These are phyloP conservation scores for Papilio polyxenes DNA, from an alignment of 1,140 invertebrate species.

Conservation along the genomic window DNA sequence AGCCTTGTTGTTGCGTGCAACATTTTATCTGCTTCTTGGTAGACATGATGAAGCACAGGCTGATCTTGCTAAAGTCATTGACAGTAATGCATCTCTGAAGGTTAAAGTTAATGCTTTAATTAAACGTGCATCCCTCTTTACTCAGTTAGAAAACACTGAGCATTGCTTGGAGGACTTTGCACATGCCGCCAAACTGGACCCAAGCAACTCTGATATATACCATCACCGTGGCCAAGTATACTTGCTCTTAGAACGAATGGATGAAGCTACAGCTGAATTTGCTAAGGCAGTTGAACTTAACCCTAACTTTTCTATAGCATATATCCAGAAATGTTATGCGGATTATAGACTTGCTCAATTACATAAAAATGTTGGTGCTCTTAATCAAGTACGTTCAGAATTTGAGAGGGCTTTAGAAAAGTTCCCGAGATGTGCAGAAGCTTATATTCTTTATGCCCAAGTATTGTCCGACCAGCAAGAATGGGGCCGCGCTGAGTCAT, in stretches of 20 bases:
- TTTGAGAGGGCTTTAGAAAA: conserved; percentile 89
- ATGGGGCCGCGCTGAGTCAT: conserved; percentile 89
- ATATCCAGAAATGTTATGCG: conserved; percentile 93
- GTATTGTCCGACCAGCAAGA: conserved; percentile 91
- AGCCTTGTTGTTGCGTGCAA: conserved; percentile 89
- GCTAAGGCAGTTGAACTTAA: conserved; percentile 90
- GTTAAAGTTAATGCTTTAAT: conserved; percentile 93
- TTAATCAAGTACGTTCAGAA: conserved; percentile 82
- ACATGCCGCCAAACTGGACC: conserved; percentile 86
- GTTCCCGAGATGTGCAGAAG: conserved; percentile 92
- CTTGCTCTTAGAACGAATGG: conserved; percentile 89
- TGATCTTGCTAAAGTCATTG: conserved; percentile 86
- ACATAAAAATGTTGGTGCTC: conserved; percentile 79
- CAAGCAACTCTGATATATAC: conserved; percentile 92
- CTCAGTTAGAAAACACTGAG: conserved; percentile 88
- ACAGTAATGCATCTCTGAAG: conserved; percentile 81
- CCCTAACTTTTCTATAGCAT: conserved; percentile 90
- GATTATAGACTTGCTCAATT: conserved; percentile 88
- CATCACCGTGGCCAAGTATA: conserved; percentile 88
- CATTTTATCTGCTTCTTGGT: conserved; percentile 90
- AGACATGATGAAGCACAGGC: conserved; percentile 85
- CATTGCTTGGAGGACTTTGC: conserved; percentile 90
- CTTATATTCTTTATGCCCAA: conserved; percentile 91
- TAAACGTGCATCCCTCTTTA: conserved; percentile 91
- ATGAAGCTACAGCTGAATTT: conserved; percentile 91